Conservation (phyloP, 2,113 vertebrate genomes). For the Genyomyrus donnyi region DNA sequence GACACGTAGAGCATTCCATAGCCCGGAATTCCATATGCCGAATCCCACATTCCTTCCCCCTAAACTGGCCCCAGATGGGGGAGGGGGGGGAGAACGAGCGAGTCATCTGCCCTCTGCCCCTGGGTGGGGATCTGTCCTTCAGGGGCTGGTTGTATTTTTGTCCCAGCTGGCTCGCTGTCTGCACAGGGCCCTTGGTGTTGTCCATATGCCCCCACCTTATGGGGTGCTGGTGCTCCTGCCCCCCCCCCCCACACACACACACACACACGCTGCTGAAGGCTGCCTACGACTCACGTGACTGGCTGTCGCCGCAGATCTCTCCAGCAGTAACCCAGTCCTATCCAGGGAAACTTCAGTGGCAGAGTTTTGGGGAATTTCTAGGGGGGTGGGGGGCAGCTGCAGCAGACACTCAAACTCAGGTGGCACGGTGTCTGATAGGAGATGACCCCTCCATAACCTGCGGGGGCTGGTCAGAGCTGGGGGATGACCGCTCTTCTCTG, state of each 20-base stretch:
- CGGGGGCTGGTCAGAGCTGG: neutral
- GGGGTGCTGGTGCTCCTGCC: constrained; percentile 26
- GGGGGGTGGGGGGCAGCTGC: neutral
- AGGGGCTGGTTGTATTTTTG: neutral
- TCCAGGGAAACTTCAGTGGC: constrained; percentile 3
- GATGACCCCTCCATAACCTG: neutral
- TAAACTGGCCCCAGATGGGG: neutral
- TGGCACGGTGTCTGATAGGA: neutral
- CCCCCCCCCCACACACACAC: constrained; percentile 30
- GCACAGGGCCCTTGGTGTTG: constrained; percentile 32
- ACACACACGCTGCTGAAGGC: neutral
- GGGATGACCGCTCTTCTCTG: neutral
- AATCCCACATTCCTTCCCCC: constrained; percentile 12
- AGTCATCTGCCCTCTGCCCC: neutral
- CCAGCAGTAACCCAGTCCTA: neutral
- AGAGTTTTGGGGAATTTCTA: neutral
- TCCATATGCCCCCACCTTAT: constrained; percentile 23
- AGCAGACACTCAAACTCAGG: too few relatives aligned
- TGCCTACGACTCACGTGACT: constrained; percentile 43
- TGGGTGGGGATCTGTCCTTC: neutral
- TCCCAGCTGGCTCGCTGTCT: neutral
- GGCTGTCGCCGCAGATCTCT: constrained; percentile 17
- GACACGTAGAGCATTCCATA: neutral
- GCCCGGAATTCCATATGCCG: constrained; percentile 29
- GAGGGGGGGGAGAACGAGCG: neutral